Percentiles rank a stretch among this genome's conserved stretches.
Conservation (phyloP, 2,797 vertebrate genomes). For the Anguilla anguilla region DNA sequence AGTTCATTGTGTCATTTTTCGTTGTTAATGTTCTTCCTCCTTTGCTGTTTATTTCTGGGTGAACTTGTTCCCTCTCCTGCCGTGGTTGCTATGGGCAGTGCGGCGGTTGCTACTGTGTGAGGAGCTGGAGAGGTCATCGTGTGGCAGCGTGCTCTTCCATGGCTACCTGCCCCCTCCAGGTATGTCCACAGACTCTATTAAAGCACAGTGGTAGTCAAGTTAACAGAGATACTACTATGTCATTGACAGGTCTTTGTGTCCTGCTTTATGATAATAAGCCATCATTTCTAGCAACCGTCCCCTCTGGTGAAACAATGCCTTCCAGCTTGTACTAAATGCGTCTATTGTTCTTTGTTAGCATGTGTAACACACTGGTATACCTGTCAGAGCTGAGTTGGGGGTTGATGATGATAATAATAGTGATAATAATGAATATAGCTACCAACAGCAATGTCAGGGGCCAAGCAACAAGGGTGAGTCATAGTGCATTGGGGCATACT, state of each 20-base stretch:
- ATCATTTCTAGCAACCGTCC: not conserved
- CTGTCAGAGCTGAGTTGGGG: not conserved
- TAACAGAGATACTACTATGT: not conserved
- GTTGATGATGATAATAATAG: not conserved
- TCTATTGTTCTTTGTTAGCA: not conserved
- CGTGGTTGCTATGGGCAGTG: conserved; percentile 65
- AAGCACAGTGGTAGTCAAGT: not conserved
- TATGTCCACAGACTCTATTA: conserved; percentile 52
- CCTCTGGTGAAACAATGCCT: not conserved
- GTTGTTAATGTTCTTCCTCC: not conserved
- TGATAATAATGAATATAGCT: no score
- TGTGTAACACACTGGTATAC: not conserved
- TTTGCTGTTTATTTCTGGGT: not conserved
- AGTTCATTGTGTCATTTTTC: not conserved
- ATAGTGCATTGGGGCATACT: no score
- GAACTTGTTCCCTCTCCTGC: not conserved
- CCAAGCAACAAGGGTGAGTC: no score
- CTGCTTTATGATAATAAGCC: not conserved
- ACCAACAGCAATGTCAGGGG: no score
- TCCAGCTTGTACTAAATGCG: not conserved
- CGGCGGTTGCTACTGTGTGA: conserved; percentile 92
- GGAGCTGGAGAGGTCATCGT: conserved; percentile 95
- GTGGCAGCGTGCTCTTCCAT: conserved; percentile 96
- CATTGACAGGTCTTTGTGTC: not conserved
- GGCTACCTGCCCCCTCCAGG: conserved; percentile 97